Evolutionary conservation across 2,113 vertebrate species (phyloP).

Genomic region (Lasiurus borealis): DNA sequence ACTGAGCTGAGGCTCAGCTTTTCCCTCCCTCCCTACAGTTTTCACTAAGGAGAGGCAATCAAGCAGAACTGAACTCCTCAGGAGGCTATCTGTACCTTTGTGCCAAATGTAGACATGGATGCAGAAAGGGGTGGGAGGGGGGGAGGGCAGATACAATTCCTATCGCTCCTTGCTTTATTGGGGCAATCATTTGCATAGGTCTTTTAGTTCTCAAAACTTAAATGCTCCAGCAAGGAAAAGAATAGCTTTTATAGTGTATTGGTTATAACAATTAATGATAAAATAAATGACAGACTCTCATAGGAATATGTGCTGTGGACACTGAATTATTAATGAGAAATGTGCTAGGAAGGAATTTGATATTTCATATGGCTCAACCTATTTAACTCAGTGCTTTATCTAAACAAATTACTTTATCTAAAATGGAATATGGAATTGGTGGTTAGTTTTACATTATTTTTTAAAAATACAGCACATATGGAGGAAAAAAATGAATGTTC

Average conservation of each 20-base stretch:
- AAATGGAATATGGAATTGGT: neutral
- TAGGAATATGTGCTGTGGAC: neutral
- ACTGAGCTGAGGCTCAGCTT: neutral
- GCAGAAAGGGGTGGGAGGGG: neutral
- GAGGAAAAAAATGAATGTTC: neutral
- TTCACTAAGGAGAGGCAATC: neutral
- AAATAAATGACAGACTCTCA: neutral
- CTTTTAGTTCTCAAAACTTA: slow-evolving; percentile 47
- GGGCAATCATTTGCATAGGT: neutral
- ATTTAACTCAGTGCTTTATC: slow-evolving; percentile 24
- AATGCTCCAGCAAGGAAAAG: neutral
- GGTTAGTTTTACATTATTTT: neutral
- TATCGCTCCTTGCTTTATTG: neutral
- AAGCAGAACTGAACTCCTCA: neutral
- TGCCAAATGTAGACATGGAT: neutral
- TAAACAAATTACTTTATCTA: slow-evolving; percentile 30
- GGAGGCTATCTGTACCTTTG: neutral
- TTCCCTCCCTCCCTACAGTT: neutral
- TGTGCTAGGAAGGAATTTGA: slow-evolving; percentile 12
- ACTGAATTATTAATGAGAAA: slow-evolving; percentile 62
- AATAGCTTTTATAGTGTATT: neutral
- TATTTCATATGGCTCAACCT: slow-evolving; percentile 2
- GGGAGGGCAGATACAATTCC: neutral
- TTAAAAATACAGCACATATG: neutral
- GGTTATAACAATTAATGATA: neutral